Percentiles rank a stretch among this genome's conserved stretches.
Evolutionary conservation across 2,888 invertebrate genomes (phyloP).

Genomic region (Drosophila neonasuta): DNA sequence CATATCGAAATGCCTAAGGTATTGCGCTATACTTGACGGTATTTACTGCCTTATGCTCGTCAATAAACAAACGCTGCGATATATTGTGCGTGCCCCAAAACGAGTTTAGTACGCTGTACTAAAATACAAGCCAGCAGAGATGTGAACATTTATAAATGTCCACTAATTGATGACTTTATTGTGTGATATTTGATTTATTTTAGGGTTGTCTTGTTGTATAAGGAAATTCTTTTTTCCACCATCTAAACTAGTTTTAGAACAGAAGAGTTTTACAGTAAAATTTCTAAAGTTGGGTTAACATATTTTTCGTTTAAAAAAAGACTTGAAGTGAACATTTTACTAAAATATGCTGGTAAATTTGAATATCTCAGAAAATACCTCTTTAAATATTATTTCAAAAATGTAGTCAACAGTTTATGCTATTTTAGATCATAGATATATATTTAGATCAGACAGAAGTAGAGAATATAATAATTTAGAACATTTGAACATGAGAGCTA

Average conservation of each 20-base stretch:
- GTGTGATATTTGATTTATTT: not conserved
- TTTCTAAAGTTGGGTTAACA: no score
- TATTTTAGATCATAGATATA: no score
- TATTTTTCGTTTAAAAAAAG: no score
- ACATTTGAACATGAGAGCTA: no score
- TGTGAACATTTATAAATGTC: not conserved
- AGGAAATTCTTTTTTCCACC: not conserved
- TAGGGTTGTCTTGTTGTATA: not conserved
- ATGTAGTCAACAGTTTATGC: no score
- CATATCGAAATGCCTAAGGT: slow-evolving; percentile 36
- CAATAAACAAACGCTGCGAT: slow-evolving; percentile 4
- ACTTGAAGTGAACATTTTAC: no score
- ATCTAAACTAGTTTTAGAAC: not conserved
- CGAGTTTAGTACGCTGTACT: slow-evolving; percentile 26
- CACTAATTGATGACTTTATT: slow-evolving; percentile 11
- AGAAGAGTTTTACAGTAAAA: not conserved
- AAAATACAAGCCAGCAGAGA: not conserved
- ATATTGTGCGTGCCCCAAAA: slow-evolving; percentile 10
- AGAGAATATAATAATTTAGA: not conserved
- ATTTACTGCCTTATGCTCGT: slow-evolving; percentile 11
- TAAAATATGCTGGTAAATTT: no score
- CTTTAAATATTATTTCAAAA: no score
- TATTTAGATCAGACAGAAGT: no score
- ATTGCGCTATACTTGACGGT: slow-evolving; percentile 5
- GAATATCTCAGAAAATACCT: no score